phyloP scores from a whole-genome alignment of 2,113 vertebrate genomes.

The Sorex araneus region DNA sequence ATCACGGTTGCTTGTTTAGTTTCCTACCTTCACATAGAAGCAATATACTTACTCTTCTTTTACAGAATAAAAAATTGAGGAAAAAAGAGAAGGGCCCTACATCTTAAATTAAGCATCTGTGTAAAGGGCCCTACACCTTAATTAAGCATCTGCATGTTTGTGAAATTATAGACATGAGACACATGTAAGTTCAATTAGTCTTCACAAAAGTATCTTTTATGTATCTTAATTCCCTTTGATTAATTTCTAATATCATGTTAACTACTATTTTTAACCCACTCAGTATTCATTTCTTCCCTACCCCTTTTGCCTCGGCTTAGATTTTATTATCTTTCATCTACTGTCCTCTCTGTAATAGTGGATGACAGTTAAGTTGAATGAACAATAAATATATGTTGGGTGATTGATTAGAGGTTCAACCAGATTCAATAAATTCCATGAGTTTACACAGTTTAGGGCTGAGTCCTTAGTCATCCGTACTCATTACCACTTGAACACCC shows the following conservation, averaged over 20 bases:
- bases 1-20: too few species aligned
- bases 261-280: too few species aligned
- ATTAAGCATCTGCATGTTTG: background rate
- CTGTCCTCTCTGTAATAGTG: background rate
- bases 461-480: background rate
- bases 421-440: background rate
- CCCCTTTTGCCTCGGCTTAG: background rate
- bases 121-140: background rate
- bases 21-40: too few species aligned
- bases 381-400: background rate
- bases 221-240: too few species aligned
- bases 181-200: background rate
- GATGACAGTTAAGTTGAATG: background rate
- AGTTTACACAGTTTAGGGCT: background rate
- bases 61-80: too few species aligned
- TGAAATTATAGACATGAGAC: background rate
- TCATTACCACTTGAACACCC: background rate
- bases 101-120: too few species aligned
- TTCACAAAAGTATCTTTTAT: background rate
- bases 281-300: background rate
- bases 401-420: background rate
- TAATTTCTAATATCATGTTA: slow-evolving; percentile 34
- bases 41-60: too few species aligned
- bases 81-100: too few species aligned
- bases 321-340: slow-evolving; percentile 40